Percentiles rank a stretch among this genome's conserved stretches.
phyloP scores from a whole-genome alignment of 64 coral and sea anemone genomes.

The Porites lutea region DNA sequence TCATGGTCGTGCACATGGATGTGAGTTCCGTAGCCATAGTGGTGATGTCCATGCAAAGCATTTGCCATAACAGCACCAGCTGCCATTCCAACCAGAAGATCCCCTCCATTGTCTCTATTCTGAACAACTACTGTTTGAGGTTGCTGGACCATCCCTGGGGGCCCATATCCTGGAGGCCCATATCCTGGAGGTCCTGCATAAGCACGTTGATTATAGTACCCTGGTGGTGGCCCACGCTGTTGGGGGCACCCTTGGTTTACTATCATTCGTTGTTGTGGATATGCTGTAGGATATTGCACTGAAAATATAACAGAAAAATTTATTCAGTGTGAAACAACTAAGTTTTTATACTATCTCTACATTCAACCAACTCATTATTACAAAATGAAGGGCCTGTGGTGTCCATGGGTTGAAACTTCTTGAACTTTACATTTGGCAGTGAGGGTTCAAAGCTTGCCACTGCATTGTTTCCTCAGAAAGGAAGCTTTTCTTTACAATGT shows the following conservation, averaged over 20 bases:
- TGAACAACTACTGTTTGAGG: constrained; percentile 66
- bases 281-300: constrained; percentile 28
- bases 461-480: too few relatives aligned
- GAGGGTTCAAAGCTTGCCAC: too few relatives aligned
- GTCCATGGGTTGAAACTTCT: too few relatives aligned
- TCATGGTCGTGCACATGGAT: constrained; percentile 59
- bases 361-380: too few relatives aligned
- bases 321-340: too few relatives aligned
- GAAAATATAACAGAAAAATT: not conserved
- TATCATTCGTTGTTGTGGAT: constrained; percentile 12
- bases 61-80: constrained; percentile 65
- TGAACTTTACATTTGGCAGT: too few relatives aligned
- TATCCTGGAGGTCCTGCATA: constrained; percentile 23
- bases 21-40: constrained; percentile 29
- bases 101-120: constrained; percentile 42
- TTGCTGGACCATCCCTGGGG: constrained; percentile 34
- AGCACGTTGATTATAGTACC: constrained; percentile 21
- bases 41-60: constrained; percentile 64
- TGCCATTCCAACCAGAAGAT: constrained; percentile 70
- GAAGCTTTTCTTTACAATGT: too few relatives aligned
- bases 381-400: too few relatives aligned
- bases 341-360: too few relatives aligned
- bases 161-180: constrained; percentile 26
- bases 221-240: constrained; percentile 45
- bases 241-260: constrained; percentile 9